Conservation (phyloP, 2,888 invertebrate genomes). For the Drosophila maculinotata region DNA sequence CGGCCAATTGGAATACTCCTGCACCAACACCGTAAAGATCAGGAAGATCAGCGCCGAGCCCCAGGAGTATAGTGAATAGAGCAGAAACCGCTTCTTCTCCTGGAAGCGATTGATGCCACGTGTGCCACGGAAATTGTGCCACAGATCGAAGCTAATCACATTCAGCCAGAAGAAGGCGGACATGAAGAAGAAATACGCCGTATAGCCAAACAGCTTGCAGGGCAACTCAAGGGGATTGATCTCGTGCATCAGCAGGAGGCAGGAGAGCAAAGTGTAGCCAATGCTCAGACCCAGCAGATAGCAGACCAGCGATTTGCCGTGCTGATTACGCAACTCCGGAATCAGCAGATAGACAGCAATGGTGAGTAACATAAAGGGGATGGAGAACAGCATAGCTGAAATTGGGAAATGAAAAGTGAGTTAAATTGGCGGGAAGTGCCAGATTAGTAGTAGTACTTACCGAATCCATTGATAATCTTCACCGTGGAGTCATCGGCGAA, state of each 20-base stretch:
- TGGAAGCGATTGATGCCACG: constrained; percentile 79
- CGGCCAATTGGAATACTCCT: constrained; percentile 72
- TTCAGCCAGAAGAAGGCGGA: constrained; percentile 94
- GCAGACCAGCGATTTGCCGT: constrained; percentile 91
- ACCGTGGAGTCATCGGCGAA: constrained; percentile 62
- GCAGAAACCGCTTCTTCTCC: constrained; percentile 82
- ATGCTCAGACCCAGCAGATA: constrained; percentile 89
- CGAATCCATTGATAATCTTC: constrained; percentile 79
- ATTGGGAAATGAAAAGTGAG: background rate
- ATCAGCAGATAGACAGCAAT: constrained; percentile 90
- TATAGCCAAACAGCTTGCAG: constrained; percentile 86
- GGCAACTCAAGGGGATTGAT: constrained; percentile 38
- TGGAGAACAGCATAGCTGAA: constrained; percentile 89
- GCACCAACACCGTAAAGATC: constrained; percentile 76
- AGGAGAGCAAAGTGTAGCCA: constrained; percentile 87
- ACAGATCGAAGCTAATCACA: constrained; percentile 94
- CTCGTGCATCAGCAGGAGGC: constrained; percentile 56
- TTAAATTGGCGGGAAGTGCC: too few relatives aligned
- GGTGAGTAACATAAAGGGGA: constrained; percentile 90
- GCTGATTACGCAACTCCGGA: constrained; percentile 90
- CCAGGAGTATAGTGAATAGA: constrained; percentile 84
- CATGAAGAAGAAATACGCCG: constrained; percentile 91
- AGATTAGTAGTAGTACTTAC: too few relatives aligned
- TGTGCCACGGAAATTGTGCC: constrained; percentile 87
- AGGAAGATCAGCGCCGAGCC: constrained; percentile 79